Conservation (phyloP, 2,797 vertebrate species). For the Linurgus olivaceus region DNA sequence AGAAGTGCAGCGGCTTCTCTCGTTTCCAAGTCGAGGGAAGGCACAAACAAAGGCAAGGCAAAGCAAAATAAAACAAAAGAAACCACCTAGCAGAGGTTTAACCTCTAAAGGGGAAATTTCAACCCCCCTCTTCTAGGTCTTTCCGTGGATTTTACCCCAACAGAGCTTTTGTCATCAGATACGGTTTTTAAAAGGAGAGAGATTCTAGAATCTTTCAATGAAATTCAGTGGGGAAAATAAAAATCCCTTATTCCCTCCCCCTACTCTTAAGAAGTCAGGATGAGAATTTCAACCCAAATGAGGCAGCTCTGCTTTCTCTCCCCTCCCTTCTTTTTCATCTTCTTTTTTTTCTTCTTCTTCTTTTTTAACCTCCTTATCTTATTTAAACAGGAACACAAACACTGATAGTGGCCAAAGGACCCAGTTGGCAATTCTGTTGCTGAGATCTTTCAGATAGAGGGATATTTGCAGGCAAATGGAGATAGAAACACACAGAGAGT, state of each 20-base stretch:
- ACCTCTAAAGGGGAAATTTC: neutral
- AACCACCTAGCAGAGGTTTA: slow-evolving; percentile 11
- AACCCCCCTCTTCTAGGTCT: neutral
- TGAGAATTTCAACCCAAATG: neutral
- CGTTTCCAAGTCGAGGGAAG: neutral
- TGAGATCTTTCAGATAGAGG: slow-evolving; percentile 25
- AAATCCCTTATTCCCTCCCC: neutral
- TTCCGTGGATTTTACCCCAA: neutral
- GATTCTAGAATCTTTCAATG: neutral
- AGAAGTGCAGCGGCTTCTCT: slow-evolving; percentile 7
- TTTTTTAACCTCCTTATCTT: neutral
- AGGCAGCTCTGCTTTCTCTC: neutral
- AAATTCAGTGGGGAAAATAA: neutral
- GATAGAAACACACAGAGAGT: neutral
- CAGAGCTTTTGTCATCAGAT: neutral
- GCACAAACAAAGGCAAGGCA: slow-evolving; percentile 1
- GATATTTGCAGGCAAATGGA: neutral
- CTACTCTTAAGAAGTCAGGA: neutral
- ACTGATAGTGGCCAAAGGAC: neutral
- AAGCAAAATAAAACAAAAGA: neutral
- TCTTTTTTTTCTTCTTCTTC: neutral
- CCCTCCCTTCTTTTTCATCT: neutral
- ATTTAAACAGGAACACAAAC: slow-evolving; percentile 36
- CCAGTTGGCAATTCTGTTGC: neutral
- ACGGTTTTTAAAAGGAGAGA: neutral